Evolutionary conservation across 2,113 vertebrate genomes (phyloP).

Genomic region (Poeciliopsis occidentalis): DNA sequence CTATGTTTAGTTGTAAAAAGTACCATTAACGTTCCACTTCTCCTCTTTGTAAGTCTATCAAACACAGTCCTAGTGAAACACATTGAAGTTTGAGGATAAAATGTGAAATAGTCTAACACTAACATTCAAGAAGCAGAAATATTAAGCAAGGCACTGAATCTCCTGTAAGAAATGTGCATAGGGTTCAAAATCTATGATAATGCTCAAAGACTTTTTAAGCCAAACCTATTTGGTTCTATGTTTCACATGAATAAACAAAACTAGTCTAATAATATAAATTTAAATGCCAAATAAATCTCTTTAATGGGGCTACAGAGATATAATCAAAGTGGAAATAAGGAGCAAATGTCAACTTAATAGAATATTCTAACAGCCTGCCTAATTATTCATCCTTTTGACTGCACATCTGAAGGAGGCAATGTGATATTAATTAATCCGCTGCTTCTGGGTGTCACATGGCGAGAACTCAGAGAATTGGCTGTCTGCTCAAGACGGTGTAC

Average conservation of each 20-base stretch:
- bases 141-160: too few species aligned
- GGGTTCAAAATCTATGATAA: too few species aligned
- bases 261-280: background rate
- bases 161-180: too few species aligned
- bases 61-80: background rate
- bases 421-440: slow-evolving; percentile 64
- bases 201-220: background rate
- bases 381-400: slow-evolving; percentile 68
- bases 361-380: slow-evolving; percentile 63
- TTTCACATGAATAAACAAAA: background rate
- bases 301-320: slow-evolving; percentile 2
- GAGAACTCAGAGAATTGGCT: slow-evolving; percentile 43
- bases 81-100: background rate
- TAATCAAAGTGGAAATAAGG: slow-evolving; percentile 49
- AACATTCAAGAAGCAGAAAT: background rate
- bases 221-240: background rate
- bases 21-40: too few species aligned
- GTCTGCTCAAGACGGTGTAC: slow-evolving; percentile 47
- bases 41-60: too few species aligned
- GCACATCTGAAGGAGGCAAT: slow-evolving; percentile 61
- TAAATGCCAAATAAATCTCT: background rate
- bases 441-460: slow-evolving; percentile 53
- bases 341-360: slow-evolving; percentile 60
- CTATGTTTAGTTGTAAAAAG: too few species aligned
- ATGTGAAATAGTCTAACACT: background rate